Conservation (phyloP, 2,888 invertebrate genomes). For the Temnothorax unifasciatus region DNA sequence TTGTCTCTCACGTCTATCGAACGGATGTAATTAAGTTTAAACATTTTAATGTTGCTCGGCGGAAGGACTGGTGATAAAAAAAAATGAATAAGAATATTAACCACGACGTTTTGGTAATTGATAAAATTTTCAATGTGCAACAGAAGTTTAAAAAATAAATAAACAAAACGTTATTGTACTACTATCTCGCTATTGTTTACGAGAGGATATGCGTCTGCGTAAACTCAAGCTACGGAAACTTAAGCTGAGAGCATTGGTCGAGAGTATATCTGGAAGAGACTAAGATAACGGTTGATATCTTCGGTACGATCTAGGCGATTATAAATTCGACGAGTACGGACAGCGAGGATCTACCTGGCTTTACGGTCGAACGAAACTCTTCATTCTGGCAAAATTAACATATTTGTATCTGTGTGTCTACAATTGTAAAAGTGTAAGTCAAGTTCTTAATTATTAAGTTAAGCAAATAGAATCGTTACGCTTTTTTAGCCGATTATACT, state of each 20-base stretch:
- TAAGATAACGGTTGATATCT: constrained; percentile 21
- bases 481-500: not conserved
- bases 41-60: not conserved
- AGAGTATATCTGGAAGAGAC: constrained; percentile 6
- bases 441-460: not conserved
- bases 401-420: not conserved
- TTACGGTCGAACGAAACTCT: not conserved
- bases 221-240: not conserved
- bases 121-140: not conserved
- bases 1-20: not conserved
- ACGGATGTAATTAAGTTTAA: not conserved
- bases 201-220: constrained; percentile 16
- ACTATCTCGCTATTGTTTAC: not conserved
- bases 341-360: constrained; percentile 1
- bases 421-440: not conserved
- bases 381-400: not conserved
- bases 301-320: constrained; percentile 17
- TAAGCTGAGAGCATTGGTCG: constrained; percentile 14
- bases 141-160: not conserved
- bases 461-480: not conserved
- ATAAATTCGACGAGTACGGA: constrained; percentile 16
- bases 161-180: not conserved
- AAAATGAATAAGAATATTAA: not conserved
- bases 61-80: not conserved
- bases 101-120: not conserved